Evolutionary conservation across 1,140 invertebrate genomes (phyloP).

Genomic region (Drosophila seguyi): DNA sequence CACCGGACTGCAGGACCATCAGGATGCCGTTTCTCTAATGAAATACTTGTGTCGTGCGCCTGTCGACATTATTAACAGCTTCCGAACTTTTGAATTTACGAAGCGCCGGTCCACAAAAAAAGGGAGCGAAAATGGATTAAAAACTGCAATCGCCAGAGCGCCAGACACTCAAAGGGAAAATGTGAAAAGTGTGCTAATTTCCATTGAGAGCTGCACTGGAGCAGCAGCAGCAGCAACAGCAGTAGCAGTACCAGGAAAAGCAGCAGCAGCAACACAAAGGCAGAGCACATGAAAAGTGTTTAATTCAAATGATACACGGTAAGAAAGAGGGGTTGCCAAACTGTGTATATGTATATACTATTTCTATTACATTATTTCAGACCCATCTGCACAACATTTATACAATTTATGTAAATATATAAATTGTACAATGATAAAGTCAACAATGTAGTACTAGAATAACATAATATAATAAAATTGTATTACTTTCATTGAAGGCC

Average conservation of each 20-base stretch:
- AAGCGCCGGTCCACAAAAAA: slow-evolving; percentile 7
- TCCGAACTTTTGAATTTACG: slow-evolving; percentile 77
- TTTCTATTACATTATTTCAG: too few relatives aligned
- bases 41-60: slow-evolving; percentile 81
- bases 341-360: too few relatives aligned
- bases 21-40: slow-evolving; percentile 63
- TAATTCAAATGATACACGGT: slow-evolving; percentile 60
- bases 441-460: too few relatives aligned
- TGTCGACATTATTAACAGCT: slow-evolving; percentile 82
- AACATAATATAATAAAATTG: too few relatives aligned
- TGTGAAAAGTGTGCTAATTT: slow-evolving; percentile 77
- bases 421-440: too few relatives aligned
- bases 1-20: slow-evolving; percentile 10
- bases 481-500: too few relatives aligned
- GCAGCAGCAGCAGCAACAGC: slow-evolving; percentile 5
- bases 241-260: slow-evolving; percentile 1
- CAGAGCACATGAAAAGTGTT: slow-evolving; percentile 57
- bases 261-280: slow-evolving; percentile 41
- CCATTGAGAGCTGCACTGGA: slow-evolving; percentile 50
- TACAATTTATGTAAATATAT: too few relatives aligned
- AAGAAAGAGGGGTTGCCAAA: not conserved
- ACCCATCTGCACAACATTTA: too few relatives aligned
- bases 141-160: slow-evolving; percentile 44
- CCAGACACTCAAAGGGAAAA: slow-evolving; percentile 49
- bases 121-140: slow-evolving; percentile 44